Conservation (phyloP, 2,888 invertebrate species). For the Anorthoa munda region DNA sequence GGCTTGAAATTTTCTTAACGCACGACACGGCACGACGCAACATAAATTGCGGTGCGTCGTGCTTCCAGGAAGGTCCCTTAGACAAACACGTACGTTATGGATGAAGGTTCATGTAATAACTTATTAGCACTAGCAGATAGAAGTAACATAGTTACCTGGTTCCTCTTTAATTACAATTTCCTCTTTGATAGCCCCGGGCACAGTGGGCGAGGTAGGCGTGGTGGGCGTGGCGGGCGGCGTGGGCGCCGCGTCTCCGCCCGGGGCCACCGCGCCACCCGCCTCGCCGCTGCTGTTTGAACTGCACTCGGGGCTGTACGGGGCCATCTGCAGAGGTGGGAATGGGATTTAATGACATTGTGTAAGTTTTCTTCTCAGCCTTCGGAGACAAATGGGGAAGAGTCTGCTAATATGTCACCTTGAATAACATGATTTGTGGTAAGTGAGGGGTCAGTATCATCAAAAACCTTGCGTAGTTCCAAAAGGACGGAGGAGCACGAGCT, state of each 20-base stretch:
- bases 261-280: constrained; percentile 69
- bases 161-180: constrained; percentile 77
- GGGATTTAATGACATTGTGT: background rate
- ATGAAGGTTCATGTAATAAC: no score
- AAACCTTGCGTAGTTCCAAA: no score
- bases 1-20: no score
- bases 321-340: constrained; percentile 78
- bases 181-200: constrained; percentile 73
- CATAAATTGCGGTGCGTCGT: no score
- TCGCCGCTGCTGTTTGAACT: constrained; percentile 90
- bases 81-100: no score
- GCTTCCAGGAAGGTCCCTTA: no score
- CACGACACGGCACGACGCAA: no score
- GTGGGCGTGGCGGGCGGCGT: constrained; percentile 83
- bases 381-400: no score
- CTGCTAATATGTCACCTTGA: no score
- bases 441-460: no score
- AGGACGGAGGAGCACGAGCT: no score
- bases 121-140: background rate
- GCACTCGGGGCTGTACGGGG: constrained; percentile 91
- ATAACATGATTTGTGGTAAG: no score
- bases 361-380: background rate
- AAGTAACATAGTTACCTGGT: constrained; percentile 63
- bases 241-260: constrained; percentile 70
- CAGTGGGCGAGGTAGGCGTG: constrained; percentile 79